phyloP scores from a whole-genome alignment of 2,113 vertebrate genomes.

The Rattus rattus region DNA sequence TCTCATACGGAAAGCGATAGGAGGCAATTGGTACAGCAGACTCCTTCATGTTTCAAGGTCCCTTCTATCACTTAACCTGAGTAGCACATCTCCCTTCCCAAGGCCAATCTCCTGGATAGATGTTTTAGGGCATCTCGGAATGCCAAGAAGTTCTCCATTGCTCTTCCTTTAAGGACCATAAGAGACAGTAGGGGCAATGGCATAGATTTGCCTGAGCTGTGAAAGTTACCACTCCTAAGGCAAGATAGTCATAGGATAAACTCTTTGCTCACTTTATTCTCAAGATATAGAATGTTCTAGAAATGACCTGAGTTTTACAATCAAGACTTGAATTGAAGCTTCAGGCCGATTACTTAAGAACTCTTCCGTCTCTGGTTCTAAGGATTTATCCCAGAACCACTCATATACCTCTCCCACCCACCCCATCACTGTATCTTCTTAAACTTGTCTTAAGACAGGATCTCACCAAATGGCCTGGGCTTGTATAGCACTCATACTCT shows the following conservation, averaged over 20 bases:
- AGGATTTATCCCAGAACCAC: neutral
- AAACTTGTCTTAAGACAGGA: neutral
- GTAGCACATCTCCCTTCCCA: neutral
- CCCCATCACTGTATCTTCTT: neutral
- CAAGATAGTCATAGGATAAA: neutral
- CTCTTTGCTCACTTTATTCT: neutral
- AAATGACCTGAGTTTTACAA: neutral
- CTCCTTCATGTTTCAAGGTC: neutral
- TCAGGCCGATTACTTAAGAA: neutral
- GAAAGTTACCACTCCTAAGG: neutral
- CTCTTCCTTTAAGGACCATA: neutral
- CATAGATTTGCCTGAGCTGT: neutral
- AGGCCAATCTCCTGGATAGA: neutral
- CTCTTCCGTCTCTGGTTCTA: neutral
- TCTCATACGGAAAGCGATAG: neutral
- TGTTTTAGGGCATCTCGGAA: neutral
- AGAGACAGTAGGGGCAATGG: neutral
- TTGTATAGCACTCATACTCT: neutral
- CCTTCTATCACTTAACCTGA: rapidly evolving
- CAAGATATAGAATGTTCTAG: neutral
- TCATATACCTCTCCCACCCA: neutral
- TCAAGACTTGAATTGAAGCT: neutral
- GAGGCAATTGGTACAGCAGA: neutral
- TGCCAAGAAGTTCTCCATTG: neutral
- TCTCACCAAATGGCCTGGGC: neutral